Evolutionary conservation across 2,888 invertebrate genomes (phyloP), one percentile per base, ranked within the genome.

Genomic region (Drosophila kokeensis): DNA sequence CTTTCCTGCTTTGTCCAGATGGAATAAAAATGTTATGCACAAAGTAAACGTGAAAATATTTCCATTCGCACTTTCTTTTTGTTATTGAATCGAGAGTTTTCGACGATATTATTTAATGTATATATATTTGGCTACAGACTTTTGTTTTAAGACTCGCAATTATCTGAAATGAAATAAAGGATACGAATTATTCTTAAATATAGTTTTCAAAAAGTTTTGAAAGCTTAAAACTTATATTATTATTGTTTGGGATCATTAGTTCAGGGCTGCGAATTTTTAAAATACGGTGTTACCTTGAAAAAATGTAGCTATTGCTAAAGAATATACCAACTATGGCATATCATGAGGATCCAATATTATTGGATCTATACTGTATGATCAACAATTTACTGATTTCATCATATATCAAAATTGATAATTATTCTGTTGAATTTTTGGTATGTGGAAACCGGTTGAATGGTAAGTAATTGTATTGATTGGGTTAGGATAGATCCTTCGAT

Each of bases 61-160:
- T 52, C 34, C 18, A 21, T 32, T 53, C 21, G 30, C 49, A 69
- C 50, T 45, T 45, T 45, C 21, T 42, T 45, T 8, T 50, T 7
- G 8, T 27, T 36, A 45, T 42, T 32, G 30, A 38, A 11, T 67
- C 68, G 40, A 54, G 63, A 50, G 60, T 50, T 32, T 27, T 45
- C 48, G 38, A 61, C 54, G 32, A 50, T 59, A 32, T 65, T 42
- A 42, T 42, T 30, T 32, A 29, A 52, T 50, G n/a, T n/a, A 55
- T 27, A 36, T 57, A 38, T 21, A 52, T 59, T 55, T 67, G 85
- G 67, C 64, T 60, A 73, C 83, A 79, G 83, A 85, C 80, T 80
- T 87, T 71, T 24, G 42, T 42, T 62, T 40, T 24, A 65, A 65
- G 61, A 66, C 62, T 50, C 64, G 69, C 59, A 82, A 71, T 60